Evolutionary conservation across 1,140 invertebrate species (phyloP).

Genomic region (Apolygus lucorum): DNA sequence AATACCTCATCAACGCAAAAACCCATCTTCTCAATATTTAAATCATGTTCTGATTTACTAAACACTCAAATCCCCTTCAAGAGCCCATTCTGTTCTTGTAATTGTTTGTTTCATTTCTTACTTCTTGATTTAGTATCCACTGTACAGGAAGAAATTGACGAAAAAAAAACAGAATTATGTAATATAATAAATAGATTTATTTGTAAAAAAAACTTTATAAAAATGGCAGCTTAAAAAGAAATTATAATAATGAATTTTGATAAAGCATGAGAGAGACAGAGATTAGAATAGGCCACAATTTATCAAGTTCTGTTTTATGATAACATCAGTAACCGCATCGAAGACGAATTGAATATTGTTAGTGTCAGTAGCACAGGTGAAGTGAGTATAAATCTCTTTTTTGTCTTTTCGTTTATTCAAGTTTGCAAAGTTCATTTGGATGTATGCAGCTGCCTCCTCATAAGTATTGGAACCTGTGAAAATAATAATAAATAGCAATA

Average conservation of each 20-base stretch:
- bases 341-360: slow-evolving; percentile 88
- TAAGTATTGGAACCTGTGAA: slow-evolving; percentile 70
- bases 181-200: slow-evolving; percentile 13
- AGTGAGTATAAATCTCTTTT: slow-evolving; percentile 87
- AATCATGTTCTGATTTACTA: no score
- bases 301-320: slow-evolving; percentile 87
- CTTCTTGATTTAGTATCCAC: no score
- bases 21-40: no score
- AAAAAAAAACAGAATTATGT: no score
- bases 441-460: slow-evolving; percentile 78
- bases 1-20: no score
- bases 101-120: no score
- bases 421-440: slow-evolving; percentile 82
- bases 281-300: slow-evolving; percentile 74
- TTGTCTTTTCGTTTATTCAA: slow-evolving; percentile 76
- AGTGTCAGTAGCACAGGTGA: slow-evolving; percentile 87
- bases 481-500: no score
- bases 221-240: slow-evolving; percentile 1
- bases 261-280: background rate
- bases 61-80: no score
- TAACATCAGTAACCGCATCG: slow-evolving; percentile 85
- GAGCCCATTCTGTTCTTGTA: no score
- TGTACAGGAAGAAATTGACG: no score
- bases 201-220: slow-evolving; percentile 15
- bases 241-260: background rate